Evolutionary conservation across 2,888 invertebrate genomes (phyloP), one percentile per base, ranked within the genome.

Genomic region (Ormia ochracea): DNA sequence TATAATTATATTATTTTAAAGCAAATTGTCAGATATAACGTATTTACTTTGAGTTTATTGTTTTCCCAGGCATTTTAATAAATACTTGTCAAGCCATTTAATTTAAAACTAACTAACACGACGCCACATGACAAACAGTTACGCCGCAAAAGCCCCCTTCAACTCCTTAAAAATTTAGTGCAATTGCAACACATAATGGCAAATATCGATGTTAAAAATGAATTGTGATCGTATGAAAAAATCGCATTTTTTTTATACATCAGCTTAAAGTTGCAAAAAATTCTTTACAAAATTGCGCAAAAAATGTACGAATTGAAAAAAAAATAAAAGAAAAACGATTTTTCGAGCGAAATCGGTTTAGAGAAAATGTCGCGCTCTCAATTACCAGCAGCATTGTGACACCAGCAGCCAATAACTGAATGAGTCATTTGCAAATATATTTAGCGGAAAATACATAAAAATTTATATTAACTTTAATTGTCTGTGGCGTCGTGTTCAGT

Each of bases 21-120:
- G n/a, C n/a, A n/a, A n/a, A n/a, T 3, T 19, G 19, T 28, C 7
- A 52, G 52, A 28, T 52, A 28, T 19, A 17, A 38, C 28, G 43
- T 21, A 23, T 3, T 26, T 52, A 48, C 28, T 58, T 45, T 54
- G 50, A 73, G 76, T 80, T 80, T 68, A 73, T 76, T 73, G 68
- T 80, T 84, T 84, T 85, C 84, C 84, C 84, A 85, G 83, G 84
- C 84, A 85, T 83, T 84, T 85, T 83, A 85, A 84, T 85, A 83
- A 85, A 83, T 79, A 82, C 82, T 70, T 83, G 84, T 84, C 82
- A 83, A 83, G 83, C 82, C 82, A 82, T 82, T 84, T 84, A 82
- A 85, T 83, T 85, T 83, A 85, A 85, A 80, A 54, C 72, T 50
- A 76, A 80, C 80, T 36, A 68, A 66, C 26, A 48, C 72, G 75